These are phyloP conservation scores for Shinisaurus crocodilurus DNA, from an alignment of 2,113 vertebrate species.

Conservation along the genomic window DNA sequence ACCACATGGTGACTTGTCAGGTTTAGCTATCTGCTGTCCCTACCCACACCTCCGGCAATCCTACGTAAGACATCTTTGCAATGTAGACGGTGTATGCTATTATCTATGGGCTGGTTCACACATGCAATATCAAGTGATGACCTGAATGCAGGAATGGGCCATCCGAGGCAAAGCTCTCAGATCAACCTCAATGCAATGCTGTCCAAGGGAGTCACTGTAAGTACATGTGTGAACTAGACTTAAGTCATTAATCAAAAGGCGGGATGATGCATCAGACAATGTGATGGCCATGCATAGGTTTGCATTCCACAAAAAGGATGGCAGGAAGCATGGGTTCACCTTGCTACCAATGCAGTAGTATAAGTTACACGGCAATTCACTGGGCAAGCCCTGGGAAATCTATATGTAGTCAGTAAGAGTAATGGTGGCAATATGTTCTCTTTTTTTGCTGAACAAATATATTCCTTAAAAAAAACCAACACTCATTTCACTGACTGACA, in stretches of 20 bases:
- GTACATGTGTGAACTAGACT: neutral
- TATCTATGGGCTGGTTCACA: neutral
- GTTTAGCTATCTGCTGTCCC: neutral
- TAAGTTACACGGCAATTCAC: neutral
- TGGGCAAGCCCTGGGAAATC: neutral
- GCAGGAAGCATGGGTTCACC: neutral
- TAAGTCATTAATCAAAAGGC: neutral
- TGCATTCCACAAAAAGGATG: neutral
- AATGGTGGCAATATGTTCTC: conserved; percentile 1
- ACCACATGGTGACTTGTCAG: neutral
- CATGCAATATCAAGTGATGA: neutral
- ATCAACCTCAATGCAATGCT: neutral
- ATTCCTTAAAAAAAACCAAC: neutral
- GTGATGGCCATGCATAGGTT: neutral
- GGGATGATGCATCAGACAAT: neutral
- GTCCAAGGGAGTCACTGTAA: neutral
- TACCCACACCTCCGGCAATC: neutral
- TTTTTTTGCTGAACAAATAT: conserved; percentile 29
- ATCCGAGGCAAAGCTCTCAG: neutral
- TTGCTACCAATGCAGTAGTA: neutral
- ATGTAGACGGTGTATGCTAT: no score
- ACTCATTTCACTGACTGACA: conserved; percentile 22
- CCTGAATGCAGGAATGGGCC: neutral
- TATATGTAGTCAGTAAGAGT: conserved; percentile 8
- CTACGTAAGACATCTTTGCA: neutral